Evolutionary conservation across 2,113 vertebrate genomes (phyloP), one percentile per base, ranked within the genome.

Genomic region (Chaenogobius annularis): DNA sequence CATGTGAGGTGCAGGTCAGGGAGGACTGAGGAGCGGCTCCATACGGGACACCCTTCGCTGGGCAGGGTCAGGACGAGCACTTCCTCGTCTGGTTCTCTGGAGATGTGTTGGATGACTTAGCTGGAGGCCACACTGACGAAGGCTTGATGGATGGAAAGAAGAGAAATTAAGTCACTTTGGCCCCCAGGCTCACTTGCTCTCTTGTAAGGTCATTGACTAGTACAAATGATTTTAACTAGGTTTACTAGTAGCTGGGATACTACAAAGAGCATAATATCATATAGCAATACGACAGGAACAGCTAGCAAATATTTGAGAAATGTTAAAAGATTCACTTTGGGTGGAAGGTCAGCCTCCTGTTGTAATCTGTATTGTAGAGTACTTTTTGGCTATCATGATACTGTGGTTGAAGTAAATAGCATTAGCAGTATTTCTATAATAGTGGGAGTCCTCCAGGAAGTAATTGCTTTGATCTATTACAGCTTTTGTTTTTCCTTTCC

Each of bases 161-260:
- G 3, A 14, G 54, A 70, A 65, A 22, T 19, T 31, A 59, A 40
- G 46, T 65, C 13, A 74, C 40, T 46, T 61, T 67, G 78, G 83
- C 82, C 81, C 69, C 78, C 82, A 90, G 85, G 89, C 85, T 83
- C 89, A 87, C 90, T 87, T 82, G 80, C 84, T 89, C 86, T 86
- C 90, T 83, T 92, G 89, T 79, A 84, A 76, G 88, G 78, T 92
- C 81, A 40, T 55, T 79, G 82, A 46, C 64, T 52, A 61, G 35
- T 55, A 58, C 65, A 67, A 50, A 68, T 46, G 0, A 59, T 1
- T 63, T 79, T 43, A 23, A 54, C 56, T 40, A 23, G 10, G 37
- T 72, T 54, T 7, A 55, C 43, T 54, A n/a, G n/a, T n/a, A n/a
- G n/a, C n/a, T n/a, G n/a, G 50, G 14, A 46, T 4, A 46, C 11